These are phyloP conservation scores for Coreius guichenoti DNA, from an alignment of 2,797 vertebrate species.

Conservation along the genomic window DNA sequence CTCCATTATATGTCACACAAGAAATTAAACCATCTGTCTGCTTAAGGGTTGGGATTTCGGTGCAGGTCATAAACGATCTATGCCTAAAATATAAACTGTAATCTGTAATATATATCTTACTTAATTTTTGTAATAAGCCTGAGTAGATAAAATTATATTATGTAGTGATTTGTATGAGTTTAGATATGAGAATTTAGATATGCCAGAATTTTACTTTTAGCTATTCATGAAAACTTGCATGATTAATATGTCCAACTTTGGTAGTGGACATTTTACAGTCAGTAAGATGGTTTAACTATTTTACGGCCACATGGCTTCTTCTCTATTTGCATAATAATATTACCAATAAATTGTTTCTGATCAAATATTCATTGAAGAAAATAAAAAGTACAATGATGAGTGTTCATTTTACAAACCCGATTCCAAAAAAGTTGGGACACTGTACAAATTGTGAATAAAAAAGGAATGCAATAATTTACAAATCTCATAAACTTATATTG, in stretches of 20 bases:
- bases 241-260: conserved; percentile 14
- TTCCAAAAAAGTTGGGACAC: too few relatives aligned
- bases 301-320: not conserved
- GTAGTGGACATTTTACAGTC: conserved; percentile 1
- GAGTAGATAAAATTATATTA: not conserved
- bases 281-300: not conserved
- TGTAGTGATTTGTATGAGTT: not conserved
- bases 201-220: not conserved
- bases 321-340: conserved; percentile 8
- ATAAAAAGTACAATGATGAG: not conserved
- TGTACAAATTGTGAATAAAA: too few relatives aligned
- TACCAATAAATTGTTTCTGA: not conserved
- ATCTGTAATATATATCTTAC: not conserved
- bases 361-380: conserved; percentile 9
- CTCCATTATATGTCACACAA: conserved; percentile 1
- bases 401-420: too few relatives aligned
- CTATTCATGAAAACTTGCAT: conserved; percentile 8
- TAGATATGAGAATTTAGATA: conserved; percentile 18
- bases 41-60: not conserved
- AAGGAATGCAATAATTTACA: too few relatives aligned
- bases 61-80: not conserved
- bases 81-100: not conserved
- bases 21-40: conserved; percentile 11
- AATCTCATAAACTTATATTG: too few relatives aligned
- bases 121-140: conserved; percentile 4